Conservation (phyloP, 2,797 vertebrate species). For the Amblyraja radiata region DNA sequence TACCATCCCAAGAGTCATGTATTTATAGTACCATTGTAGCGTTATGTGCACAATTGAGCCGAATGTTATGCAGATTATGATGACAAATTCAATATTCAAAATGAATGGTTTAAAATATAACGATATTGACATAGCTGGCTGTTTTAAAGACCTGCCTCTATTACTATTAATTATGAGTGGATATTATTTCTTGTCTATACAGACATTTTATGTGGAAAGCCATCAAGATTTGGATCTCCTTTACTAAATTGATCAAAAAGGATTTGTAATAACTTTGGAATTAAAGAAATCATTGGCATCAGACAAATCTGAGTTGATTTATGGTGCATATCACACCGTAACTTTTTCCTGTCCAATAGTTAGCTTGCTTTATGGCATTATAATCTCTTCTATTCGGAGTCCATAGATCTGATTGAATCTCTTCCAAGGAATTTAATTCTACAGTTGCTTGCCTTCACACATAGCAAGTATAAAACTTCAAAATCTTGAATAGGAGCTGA, state of each 20-base stretch:
- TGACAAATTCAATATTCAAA: background rate
- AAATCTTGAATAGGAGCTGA: background rate
- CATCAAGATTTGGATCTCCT: background rate
- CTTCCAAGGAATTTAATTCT: background rate
- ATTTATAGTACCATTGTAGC: background rate
- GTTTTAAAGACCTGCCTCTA: background rate
- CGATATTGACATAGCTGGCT: background rate
- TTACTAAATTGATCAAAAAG: background rate
- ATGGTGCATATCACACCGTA: background rate
- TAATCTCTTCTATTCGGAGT: background rate
- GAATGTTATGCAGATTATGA: background rate
- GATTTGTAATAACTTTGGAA: background rate
- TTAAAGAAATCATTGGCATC: background rate
- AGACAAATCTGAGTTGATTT: background rate
- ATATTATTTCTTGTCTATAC: background rate
- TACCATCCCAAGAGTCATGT: background rate
- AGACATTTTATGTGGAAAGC: background rate
- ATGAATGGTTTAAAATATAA: background rate
- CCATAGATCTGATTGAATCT: background rate
- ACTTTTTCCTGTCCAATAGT: background rate
- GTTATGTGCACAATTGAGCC: background rate
- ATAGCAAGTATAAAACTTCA: background rate
- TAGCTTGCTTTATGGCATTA: background rate
- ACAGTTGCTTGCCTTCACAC: background rate
- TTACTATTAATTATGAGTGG: background rate